Percentiles rank a stretch among this genome's conserved stretches.
Conservation (phyloP, 2,888 invertebrate genomes). For the Tenthredo amoena region DNA sequence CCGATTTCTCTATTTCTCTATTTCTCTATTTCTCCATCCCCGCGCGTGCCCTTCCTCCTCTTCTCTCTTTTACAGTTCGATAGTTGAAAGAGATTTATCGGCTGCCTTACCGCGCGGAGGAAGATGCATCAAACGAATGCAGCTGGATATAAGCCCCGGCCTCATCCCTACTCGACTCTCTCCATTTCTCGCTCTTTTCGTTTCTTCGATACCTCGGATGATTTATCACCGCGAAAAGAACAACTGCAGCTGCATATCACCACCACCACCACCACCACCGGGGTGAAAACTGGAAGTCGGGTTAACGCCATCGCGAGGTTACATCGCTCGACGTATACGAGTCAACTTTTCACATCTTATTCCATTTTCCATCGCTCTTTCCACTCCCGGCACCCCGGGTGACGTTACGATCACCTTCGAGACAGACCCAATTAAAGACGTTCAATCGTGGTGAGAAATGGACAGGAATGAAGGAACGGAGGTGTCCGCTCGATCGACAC, state of each 20-base stretch:
- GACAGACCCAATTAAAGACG: background rate
- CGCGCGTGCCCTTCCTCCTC: constrained; percentile 39
- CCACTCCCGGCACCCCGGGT: background rate
- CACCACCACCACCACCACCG: background rate
- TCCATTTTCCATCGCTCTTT: background rate
- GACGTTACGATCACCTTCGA: background rate
- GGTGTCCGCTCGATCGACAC: background rate
- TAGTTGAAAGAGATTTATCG: constrained; percentile 46
- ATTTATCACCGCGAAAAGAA: constrained; percentile 43
- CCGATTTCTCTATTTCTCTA: constrained; percentile 50
- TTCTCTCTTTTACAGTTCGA: constrained; percentile 46
- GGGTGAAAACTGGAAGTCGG: constrained; percentile 22
- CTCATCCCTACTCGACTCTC: background rate
- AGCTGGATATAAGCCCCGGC: constrained; percentile 20
- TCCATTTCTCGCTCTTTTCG: constrained; percentile 22
- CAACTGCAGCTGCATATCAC: constrained; percentile 13
- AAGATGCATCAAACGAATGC: constrained; percentile 44
- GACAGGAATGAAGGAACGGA: background rate
- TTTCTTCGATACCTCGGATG: constrained; percentile 39
- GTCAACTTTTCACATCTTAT: background rate
- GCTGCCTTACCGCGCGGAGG: background rate
- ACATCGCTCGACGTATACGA: background rate
- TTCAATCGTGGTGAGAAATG: background rate
- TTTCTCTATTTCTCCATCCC: background rate
- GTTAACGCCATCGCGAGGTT: constrained; percentile 11